Evolutionary conservation across 1,140 invertebrate genomes (phyloP).

Genomic region (Cardiocondyla obscurior): DNA sequence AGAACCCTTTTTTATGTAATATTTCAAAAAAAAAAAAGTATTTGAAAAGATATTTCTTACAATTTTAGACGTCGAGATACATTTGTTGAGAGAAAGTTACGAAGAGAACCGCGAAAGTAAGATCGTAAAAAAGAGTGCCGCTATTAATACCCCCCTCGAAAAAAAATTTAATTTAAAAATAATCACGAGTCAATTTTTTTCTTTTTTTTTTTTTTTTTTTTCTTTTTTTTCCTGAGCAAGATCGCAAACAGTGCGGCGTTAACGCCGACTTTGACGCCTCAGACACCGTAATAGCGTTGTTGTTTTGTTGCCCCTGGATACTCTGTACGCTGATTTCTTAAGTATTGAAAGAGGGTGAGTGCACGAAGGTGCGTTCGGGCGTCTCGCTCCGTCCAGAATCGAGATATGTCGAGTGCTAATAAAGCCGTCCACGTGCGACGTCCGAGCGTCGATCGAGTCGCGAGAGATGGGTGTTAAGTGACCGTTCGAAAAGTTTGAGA

Average conservation of each 20-base stretch:
- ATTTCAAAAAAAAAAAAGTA: neutral
- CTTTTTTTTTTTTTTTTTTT: neutral
- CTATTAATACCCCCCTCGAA: too few relatives aligned
- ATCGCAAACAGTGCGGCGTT: neutral
- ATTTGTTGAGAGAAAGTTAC: neutral
- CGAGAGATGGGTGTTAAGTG: slow-evolving; percentile 1
- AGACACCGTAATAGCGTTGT: neutral
- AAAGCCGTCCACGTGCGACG: slow-evolving; percentile 37
- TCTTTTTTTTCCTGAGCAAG: neutral
- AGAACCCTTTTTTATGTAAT: neutral
- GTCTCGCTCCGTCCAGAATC: slow-evolving; percentile 2
- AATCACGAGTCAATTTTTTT: neutral
- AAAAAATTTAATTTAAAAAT: neutral
- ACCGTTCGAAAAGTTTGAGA: neutral
- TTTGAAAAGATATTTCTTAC: neutral
- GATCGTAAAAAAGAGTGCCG: neutral
- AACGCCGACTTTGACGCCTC: neutral
- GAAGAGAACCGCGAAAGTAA: neutral
- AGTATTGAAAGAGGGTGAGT: neutral
- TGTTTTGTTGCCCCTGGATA: neutral
- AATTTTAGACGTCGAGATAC: neutral
- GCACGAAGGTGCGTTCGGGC: neutral
- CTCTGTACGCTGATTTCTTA: neutral
- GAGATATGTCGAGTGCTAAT: neutral
- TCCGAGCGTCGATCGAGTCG: neutral